Percentiles rank a stretch among this genome's conserved stretches.
Conservation (phyloP, 1,140 invertebrate genomes). For the Papilio dardanus region DNA sequence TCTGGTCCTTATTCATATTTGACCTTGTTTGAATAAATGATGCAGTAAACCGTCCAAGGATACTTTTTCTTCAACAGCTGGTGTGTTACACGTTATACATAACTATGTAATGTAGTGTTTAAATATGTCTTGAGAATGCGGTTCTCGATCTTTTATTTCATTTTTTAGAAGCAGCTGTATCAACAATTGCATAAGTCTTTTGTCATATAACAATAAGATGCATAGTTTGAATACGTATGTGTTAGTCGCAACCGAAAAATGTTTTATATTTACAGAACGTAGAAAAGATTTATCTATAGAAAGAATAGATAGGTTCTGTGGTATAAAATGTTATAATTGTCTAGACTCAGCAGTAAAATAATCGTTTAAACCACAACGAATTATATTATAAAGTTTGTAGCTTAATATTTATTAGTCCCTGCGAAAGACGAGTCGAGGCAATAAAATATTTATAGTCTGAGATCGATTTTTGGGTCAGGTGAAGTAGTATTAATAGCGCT, state of each 20-base stretch:
- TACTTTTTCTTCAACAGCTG: background rate
- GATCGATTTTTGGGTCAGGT: slow-evolving; percentile 4
- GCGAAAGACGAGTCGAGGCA: background rate
- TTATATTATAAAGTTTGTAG: no score
- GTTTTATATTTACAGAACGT: background rate
- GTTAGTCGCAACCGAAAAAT: background rate
- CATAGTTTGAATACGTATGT: slow-evolving; percentile 16
- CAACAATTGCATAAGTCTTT: slow-evolving; percentile 5
- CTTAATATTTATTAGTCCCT: background rate
- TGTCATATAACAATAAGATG: background rate
- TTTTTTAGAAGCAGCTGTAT: background rate
- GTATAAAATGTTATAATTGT: no score
- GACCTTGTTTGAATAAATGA: background rate
- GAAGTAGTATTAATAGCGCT: background rate
- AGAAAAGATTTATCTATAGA: no score
- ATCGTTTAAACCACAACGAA: no score
- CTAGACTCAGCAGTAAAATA: no score
- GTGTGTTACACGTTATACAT: background rate
- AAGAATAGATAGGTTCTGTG: no score
- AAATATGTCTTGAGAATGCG: slow-evolving; percentile 4
- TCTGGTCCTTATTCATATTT: background rate
- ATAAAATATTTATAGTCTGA: background rate
- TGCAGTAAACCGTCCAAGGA: background rate
- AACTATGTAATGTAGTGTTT: background rate
- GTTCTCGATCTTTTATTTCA: background rate